Percentiles rank a stretch among this genome's conserved stretches.
Conservation (phyloP, 2,888 invertebrate species). For the Lucinisca nassula region DNA sequence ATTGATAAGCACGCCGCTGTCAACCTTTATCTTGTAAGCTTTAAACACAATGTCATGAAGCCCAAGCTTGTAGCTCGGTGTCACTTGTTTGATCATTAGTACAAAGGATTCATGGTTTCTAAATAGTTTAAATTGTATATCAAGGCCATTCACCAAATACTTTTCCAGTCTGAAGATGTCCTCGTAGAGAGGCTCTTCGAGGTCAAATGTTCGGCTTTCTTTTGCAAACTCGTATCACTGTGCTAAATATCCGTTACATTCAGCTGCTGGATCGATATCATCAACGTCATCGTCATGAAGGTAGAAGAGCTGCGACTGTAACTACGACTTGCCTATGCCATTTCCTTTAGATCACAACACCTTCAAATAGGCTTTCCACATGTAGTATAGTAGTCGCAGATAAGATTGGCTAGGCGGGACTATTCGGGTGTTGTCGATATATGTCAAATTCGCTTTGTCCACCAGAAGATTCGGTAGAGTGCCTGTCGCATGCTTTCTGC, state of each 20-base stretch:
- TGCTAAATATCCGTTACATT: slow-evolving; percentile 24
- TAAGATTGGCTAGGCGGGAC: too few species aligned
- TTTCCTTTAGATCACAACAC: slow-evolving; percentile 16
- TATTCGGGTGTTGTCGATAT: too few species aligned
- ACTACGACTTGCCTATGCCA: slow-evolving; percentile 29
- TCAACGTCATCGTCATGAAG: slow-evolving; percentile 14
- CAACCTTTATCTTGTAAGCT: neutral
- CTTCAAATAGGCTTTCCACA: slow-evolving; percentile 48
- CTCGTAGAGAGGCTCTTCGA: slow-evolving; percentile 41
- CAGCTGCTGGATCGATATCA: slow-evolving; percentile 7
- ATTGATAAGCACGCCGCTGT: neutral
- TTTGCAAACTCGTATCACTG: slow-evolving; percentile 27
- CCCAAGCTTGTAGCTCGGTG: neutral
- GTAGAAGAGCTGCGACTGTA: slow-evolving; percentile 28
- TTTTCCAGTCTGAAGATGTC: slow-evolving; percentile 45
- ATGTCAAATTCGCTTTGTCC: too few species aligned
- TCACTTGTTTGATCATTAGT: neutral
- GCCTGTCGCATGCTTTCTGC: too few species aligned
- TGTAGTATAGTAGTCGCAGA: too few species aligned
- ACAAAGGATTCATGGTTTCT: neutral
- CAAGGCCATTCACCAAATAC: slow-evolving; percentile 43
- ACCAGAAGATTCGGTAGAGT: too few species aligned
- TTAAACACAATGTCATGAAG: neutral
- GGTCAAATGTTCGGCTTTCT: slow-evolving; percentile 21
- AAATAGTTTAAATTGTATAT: slow-evolving; percentile 37